phyloP scores from a whole-genome alignment of 2,888 invertebrate genomes.

The Nephrotoma appendiculata region DNA sequence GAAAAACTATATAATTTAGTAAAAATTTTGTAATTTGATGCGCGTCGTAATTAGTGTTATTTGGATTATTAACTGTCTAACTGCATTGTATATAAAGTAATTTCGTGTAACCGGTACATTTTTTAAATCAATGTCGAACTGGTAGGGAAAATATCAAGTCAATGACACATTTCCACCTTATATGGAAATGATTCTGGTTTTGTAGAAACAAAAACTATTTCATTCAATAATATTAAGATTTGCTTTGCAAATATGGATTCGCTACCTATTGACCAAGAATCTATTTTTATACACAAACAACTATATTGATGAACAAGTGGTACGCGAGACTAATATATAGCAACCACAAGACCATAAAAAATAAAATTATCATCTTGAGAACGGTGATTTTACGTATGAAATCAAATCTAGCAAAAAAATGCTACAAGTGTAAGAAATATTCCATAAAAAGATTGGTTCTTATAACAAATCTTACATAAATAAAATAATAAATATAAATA shows the following conservation, averaged over 20 bases:
- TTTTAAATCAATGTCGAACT: not conserved
- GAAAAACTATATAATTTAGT: not conserved
- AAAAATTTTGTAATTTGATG: not conserved
- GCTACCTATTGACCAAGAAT: not conserved
- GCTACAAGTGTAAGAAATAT: not conserved
- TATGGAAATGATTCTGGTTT: not conserved
- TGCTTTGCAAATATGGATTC: not conserved
- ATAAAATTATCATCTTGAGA: not conserved
- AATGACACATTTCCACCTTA: not conserved
- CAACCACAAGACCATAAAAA: not conserved
- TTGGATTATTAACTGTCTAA: not conserved
- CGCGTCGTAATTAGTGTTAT: not conserved
- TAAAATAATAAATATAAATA: not conserved
- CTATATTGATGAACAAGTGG: not conserved
- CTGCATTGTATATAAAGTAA: not conserved
- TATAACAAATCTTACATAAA: not conserved
- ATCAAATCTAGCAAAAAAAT: not conserved
- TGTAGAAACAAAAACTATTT: not conserved
- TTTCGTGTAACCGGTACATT: not conserved
- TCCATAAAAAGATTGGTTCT: not conserved
- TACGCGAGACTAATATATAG: not conserved
- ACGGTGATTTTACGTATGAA: not conserved
- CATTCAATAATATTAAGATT: not conserved
- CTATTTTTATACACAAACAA: not conserved
- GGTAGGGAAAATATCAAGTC: not conserved